Percentiles rank a stretch among this genome's conserved stretches.
phyloP scores from a whole-genome alignment of 2,113 vertebrate species.

The Solenodon paradoxus region DNA sequence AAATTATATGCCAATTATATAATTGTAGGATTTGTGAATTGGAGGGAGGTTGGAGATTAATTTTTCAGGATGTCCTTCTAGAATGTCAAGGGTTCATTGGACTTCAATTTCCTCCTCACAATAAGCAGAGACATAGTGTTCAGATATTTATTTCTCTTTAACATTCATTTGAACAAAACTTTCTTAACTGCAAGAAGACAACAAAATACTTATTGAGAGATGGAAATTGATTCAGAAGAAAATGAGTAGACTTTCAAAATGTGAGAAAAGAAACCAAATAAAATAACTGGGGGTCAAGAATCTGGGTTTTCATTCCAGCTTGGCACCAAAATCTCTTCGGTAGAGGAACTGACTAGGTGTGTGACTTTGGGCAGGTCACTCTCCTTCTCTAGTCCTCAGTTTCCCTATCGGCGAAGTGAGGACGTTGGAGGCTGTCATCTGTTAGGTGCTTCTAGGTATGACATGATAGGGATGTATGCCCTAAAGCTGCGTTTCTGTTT shows the following conservation, averaged over 20 bases:
- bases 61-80: not conserved
- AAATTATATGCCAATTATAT: conserved; percentile 31
- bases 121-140: not conserved
- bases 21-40: conserved; percentile 8
- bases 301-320: not conserved
- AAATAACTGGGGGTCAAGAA: not conserved
- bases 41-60: not conserved
- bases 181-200: not conserved
- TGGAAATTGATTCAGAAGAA: not conserved
- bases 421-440: not conserved
- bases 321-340: not conserved
- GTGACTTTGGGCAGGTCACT: not conserved
- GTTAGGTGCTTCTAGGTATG: not conserved
- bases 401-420: not conserved
- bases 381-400: not conserved
- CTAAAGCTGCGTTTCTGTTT: not conserved
- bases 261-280: not conserved
- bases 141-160: conserved; percentile 19
- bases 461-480: not conserved
- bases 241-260: not conserved
- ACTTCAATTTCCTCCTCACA: not conserved
- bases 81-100: not conserved
- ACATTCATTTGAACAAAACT: conserved; percentile 13
- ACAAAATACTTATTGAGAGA: not conserved
- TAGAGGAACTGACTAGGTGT: not conserved